Percentiles rank a stretch among this genome's conserved stretches.
Conservation (phyloP, 2,797 vertebrate species). For the Crypturellus tataupa region DNA sequence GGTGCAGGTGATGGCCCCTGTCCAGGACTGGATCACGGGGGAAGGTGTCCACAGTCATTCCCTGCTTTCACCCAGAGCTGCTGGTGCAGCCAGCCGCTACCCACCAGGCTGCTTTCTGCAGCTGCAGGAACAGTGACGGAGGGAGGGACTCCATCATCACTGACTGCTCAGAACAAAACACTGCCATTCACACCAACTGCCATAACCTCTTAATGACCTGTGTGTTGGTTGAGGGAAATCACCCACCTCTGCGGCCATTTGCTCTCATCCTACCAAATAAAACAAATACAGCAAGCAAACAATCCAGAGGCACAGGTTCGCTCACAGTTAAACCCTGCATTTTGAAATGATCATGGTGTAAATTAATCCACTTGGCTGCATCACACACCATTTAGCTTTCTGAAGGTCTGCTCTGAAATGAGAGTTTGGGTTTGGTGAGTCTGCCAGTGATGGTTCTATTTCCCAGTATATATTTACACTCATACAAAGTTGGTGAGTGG, state of each 20-base stretch:
- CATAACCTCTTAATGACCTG: neutral
- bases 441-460: slow-evolving; percentile 60
- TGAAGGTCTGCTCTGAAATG: slow-evolving; percentile 57
- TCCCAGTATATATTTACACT: slow-evolving; percentile 66
- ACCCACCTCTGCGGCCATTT: neutral
- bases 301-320: neutral
- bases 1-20: neutral
- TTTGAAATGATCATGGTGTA: neutral
- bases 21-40: neutral
- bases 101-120: neutral
- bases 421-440: slow-evolving; percentile 55
- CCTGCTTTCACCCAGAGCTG: neutral
- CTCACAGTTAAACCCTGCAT: neutral
- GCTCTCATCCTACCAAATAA: neutral
- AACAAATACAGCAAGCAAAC: neutral
- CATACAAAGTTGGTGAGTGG: slow-evolving; percentile 55
- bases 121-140: neutral
- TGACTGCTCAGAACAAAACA: neutral
- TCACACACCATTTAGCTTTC: slow-evolving; percentile 14
- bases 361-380: slow-evolving; percentile 34
- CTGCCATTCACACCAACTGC: neutral
- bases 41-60: neutral
- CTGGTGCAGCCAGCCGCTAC: neutral
- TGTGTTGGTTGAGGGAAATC: neutral
- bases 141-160: neutral